Conservation (phyloP, 2,797 vertebrate species). For the Xyrichtys novacula region DNA sequence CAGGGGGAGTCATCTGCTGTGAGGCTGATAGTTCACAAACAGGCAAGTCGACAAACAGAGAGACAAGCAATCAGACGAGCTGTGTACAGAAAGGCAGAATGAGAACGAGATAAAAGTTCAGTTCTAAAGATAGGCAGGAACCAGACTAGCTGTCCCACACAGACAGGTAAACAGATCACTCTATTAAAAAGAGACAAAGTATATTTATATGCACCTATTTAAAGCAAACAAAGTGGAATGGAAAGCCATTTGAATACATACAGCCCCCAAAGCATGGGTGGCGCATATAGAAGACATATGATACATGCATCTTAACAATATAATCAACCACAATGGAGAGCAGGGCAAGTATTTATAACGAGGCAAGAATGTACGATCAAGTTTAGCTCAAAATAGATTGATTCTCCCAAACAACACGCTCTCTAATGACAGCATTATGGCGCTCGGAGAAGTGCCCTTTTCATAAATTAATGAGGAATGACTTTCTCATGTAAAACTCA, state of each 20-base stretch:
- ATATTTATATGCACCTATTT: conserved; percentile 3
- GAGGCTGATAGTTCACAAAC: conserved; percentile 25
- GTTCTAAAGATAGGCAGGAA: conserved; percentile 37
- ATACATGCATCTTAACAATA: conserved; percentile 22
- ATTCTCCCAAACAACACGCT: conserved; percentile 34
- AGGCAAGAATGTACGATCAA: conserved; percentile 14
- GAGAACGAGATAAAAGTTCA: conserved; percentile 53
- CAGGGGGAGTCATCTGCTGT: conserved; percentile 6
- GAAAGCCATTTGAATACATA: background rate
- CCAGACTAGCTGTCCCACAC: background rate
- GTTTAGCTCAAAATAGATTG: conserved; percentile 32
- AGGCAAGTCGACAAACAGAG: conserved; percentile 26
- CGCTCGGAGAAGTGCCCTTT: conserved; percentile 71
- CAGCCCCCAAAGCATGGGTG: background rate
- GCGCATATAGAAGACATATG: background rate
- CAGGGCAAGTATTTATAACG: conserved; percentile 27
- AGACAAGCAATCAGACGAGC: conserved; percentile 13
- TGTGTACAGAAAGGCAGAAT: conserved; percentile 38
- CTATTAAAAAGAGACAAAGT: conserved; percentile 13
- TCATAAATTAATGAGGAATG: conserved; percentile 68
- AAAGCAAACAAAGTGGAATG: conserved; percentile 12
- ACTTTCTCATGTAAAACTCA: conserved; percentile 59
- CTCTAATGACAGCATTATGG: conserved; percentile 48
- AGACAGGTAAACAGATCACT: conserved; percentile 38
- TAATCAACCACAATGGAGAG: conserved; percentile 22